Evolutionary conservation across 2,888 invertebrate species (phyloP), one percentile per base, ranked within the genome.

Genomic region (Tetanocera ferruginea): DNA sequence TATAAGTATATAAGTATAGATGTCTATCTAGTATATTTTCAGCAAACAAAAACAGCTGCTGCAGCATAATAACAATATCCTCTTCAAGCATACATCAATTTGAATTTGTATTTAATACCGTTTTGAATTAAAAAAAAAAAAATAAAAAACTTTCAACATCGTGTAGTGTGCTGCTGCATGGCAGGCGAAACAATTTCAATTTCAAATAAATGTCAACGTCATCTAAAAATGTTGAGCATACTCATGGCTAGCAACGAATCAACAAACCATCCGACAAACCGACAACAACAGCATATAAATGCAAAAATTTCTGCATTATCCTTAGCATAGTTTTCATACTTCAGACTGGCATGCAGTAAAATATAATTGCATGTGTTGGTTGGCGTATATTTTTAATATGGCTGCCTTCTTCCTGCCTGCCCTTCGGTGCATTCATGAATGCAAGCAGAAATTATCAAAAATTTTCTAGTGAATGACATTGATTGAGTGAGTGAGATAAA

Each of bases 191-290:
- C 25, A 60, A 37, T 37, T 66, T 37, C 66, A 66, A 66, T 67
- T 67, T 67, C 43, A 67, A 67, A 67, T 37, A 23, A 67, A 43
- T 19, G 34, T 37, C 67, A 37, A 67, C 67, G 37, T 67, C 67
- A 37, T 43, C 34, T 67, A 9, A 19, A 67, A 34, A 34, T 67
- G 67, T 67, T 67, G 67, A 67, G 43, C 37, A 67, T 9, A 67
- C 43, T 60, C 28, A 60, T 25, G 43, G 28, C 8, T 28, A 9
- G 4, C n/a, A 60, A 25, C 23, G 19, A 55, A 55, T 8, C 55
- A 55, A 11, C 19, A 9, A 55, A 23, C 55, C 37, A 37, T 11
- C 52, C 23, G 19, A 23, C n/a, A 23, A 23, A 37, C 28, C n/a
- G 34, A 66, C 66, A 66, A 37, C 43, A 37, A 34, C 37, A 19